Evolutionary conservation across 2,888 invertebrate genomes (phyloP).

Genomic region (Melinaea menophilus): DNA sequence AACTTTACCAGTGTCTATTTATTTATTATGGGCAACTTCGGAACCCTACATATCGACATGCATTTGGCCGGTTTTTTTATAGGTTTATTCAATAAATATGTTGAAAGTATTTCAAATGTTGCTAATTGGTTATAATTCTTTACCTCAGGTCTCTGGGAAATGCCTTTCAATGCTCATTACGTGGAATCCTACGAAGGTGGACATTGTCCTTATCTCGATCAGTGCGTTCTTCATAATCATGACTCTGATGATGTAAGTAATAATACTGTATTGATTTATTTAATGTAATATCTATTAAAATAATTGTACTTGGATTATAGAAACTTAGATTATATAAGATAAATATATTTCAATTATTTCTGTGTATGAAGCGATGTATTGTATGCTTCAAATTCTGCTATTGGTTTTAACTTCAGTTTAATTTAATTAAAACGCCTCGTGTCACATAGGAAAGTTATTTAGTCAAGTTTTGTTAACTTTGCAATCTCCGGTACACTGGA

Average conservation of each 20-base stretch:
- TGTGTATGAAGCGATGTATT: neutral
- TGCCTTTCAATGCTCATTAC: conserved; percentile 93
- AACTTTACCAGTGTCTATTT: too few species aligned
- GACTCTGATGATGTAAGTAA: conserved; percentile 80
- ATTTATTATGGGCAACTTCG: too few species aligned
- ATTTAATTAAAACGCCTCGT: conserved; percentile 5
- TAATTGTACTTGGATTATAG: neutral
- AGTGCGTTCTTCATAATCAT: conserved; percentile 93
- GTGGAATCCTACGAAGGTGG: conserved; percentile 93
- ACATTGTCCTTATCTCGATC: conserved; percentile 94
- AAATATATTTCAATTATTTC: neutral
- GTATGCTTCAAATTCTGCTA: neutral
- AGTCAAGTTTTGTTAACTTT: conserved; percentile 18
- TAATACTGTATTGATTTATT: conserved; percentile 1
- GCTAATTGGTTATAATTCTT: conserved; percentile 20
- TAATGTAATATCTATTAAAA: too few species aligned
- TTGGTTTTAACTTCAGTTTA: neutral
- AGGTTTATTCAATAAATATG: neutral
- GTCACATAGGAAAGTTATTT: conserved; percentile 19
- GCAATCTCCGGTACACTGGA: conserved; percentile 23
- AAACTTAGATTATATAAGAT: neutral
- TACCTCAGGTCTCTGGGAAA: conserved; percentile 89
- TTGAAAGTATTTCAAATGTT: neutral
- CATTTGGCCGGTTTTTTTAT: neutral
- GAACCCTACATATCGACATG: too few species aligned